Percentiles rank a stretch among this genome's conserved stretches.
Evolutionary conservation across 2,888 invertebrate species (phyloP).

Genomic region (Melanostoma mellinum): DNA sequence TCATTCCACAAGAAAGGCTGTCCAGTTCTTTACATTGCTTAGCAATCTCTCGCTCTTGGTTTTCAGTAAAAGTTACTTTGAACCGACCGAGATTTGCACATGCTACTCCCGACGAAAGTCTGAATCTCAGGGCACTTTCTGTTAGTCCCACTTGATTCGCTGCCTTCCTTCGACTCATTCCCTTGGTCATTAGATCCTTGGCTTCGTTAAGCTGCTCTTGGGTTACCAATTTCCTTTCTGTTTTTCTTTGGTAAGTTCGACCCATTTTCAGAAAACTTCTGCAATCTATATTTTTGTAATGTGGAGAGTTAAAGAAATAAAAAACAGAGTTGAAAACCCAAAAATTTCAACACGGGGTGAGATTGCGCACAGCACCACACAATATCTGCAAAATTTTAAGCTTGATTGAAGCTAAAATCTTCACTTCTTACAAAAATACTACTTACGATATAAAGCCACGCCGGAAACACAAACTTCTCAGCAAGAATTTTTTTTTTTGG

Average conservation of each 20-base stretch:
- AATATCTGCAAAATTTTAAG: background rate
- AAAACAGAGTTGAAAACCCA: too few species aligned
- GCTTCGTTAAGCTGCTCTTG: background rate
- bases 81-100: conserved; percentile 6
- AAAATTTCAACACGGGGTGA: too few species aligned
- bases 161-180: background rate
- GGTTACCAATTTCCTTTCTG: conserved; percentile 5
- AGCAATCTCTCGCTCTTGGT: conserved; percentile 1
- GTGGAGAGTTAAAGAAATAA: too few species aligned
- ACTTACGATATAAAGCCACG: background rate
- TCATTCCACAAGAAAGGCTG: conserved; percentile 5
- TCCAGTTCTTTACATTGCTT: background rate
- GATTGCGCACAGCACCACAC: too few species aligned
- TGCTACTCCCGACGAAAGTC: background rate
- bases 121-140: background rate
- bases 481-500: background rate
- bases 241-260: background rate
- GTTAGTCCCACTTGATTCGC: background rate
- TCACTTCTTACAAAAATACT: background rate
- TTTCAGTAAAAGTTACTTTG: conserved; percentile 6
- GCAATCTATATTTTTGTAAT: too few species aligned
- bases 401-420: background rate
- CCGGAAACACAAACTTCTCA: background rate
- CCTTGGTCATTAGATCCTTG: background rate
- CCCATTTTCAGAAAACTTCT: too few species aligned